Base-by-base conservation (phyloP, 2,113 vertebrate genomes). In the Sander vitreus region DNA sequence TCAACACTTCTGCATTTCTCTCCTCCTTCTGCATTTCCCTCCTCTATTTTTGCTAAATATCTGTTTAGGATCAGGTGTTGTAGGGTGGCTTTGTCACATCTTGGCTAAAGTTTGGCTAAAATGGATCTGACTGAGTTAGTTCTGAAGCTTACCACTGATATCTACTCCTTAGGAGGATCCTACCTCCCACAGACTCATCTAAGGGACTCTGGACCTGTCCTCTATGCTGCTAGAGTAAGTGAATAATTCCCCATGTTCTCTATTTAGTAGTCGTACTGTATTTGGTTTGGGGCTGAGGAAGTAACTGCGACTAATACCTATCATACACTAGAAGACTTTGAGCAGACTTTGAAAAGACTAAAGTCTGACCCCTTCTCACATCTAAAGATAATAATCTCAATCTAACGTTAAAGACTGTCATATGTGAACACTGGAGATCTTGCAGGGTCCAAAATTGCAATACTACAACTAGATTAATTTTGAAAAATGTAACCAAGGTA, bases 151-250 rank as follows among this genome's bases (percentile, higher is more conserved):
- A 70, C 55, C 10, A 89, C 91, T 77, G 90, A 92, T 73, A 86
- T 92, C 88, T 95, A 51, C 54, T 96, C 85, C 73, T 93, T 86
- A 95, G 95, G 96, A 91, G 96, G 96, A 75, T 88, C 75, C 84
- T 98, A 96, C 19, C 89, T 93, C 54, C 93, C 96, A 11, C 92
- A 95, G 33, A 84, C 92, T 43, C 96, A 96, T 58, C 89, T 94
- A 27, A 94, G 96, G 91, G 97, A 99, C 14, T 93, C 96, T 65
- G 85, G 96, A 68, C 93, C 95, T 27, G 78, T 96, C 23, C 87
- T 96, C 1, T 97, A 96, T 80, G 78, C 95, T 80, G 83, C 96
- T 21, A 94, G 95, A 91, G 98, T 99, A 91, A 95, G 94, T 85
- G 1, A 23, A 57, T 33, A 33, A 33, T 33, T 58, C 1, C 2